Conservation (phyloP, 2,888 invertebrate species). For the Steinernema scapterisci region DNA sequence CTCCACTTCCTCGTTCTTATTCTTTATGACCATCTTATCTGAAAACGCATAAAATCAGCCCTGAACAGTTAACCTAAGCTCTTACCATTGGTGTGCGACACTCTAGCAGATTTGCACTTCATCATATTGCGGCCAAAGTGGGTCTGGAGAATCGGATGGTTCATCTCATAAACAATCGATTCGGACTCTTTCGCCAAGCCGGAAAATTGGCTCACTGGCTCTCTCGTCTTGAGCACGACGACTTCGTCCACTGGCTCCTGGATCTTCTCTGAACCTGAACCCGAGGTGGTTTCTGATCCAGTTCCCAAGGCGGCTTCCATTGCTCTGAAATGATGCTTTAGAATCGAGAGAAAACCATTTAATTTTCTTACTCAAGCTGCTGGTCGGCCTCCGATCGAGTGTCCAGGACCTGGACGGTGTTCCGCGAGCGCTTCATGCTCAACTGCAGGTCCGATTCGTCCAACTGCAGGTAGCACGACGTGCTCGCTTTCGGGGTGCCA, state of each 20-base stretch:
- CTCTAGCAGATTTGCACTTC: too few relatives aligned
- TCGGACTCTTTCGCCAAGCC: too few relatives aligned
- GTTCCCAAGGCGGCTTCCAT: not conserved
- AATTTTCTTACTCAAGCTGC: not conserved
- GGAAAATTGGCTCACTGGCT: not conserved
- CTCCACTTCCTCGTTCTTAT: too few relatives aligned
- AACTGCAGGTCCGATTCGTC: slow-evolving; percentile 14
- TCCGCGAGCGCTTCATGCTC: not conserved
- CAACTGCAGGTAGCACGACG: not conserved
- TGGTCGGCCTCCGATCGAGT: not conserved
- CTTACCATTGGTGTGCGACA: too few relatives aligned
- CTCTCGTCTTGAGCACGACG: not conserved
- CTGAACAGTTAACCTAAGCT: too few relatives aligned
- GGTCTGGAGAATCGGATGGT: too few relatives aligned
- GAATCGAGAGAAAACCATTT: not conserved
- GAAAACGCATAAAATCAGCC: too few relatives aligned
- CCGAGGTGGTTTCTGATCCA: not conserved
- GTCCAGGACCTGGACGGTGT: not conserved
- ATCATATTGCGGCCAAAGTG: too few relatives aligned
- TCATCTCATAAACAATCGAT: too few relatives aligned
- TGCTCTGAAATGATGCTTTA: not conserved
- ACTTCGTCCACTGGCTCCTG: not conserved
- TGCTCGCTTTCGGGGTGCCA: not conserved
- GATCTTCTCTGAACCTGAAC: not conserved
- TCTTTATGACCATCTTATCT: too few relatives aligned